These are phyloP conservation scores for Poecilia gillii DNA, from an alignment of 2,797 vertebrate species.

Conservation along the genomic window DNA sequence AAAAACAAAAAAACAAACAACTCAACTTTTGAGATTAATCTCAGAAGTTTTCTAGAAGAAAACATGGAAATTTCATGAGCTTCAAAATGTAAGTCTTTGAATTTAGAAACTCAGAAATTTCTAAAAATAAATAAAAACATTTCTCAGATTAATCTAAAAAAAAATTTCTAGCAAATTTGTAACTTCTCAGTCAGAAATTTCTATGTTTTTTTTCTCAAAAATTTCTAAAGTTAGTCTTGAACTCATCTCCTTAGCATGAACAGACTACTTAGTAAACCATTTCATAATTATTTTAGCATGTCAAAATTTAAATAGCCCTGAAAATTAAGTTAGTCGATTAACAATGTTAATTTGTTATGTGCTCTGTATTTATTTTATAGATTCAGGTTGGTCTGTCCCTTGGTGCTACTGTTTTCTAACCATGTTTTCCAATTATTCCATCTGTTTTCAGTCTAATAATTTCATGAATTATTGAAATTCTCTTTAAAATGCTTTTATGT, in stretches of 20 bases:
- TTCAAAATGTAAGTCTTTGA: too few relatives aligned
- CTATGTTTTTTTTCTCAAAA: too few relatives aligned
- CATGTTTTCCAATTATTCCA: not conserved
- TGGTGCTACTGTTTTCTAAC: not conserved
- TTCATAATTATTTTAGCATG: not conserved
- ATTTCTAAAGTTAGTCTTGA: too few relatives aligned
- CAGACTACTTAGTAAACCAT: not conserved
- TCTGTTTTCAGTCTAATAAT: not conserved
- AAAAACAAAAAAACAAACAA: too few relatives aligned
- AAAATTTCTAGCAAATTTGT: too few relatives aligned
- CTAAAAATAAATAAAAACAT: too few relatives aligned
- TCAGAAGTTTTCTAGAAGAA: too few relatives aligned
- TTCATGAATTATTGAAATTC: not conserved
- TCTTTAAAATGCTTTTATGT: not conserved
- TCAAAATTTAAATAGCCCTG: not conserved
- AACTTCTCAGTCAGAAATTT: too few relatives aligned
- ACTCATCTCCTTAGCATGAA: not conserved
- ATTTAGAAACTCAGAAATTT: too few relatives aligned
- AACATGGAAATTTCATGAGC: too few relatives aligned
- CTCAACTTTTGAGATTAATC: too few relatives aligned
- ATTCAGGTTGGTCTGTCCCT: not conserved
- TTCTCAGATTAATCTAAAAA: too few relatives aligned
- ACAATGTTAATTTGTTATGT: not conserved
- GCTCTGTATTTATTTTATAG: not conserved
- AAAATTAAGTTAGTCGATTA: not conserved